phyloP scores from a whole-genome alignment of 2,888 invertebrate genomes.

The Resseliella maxima region DNA sequence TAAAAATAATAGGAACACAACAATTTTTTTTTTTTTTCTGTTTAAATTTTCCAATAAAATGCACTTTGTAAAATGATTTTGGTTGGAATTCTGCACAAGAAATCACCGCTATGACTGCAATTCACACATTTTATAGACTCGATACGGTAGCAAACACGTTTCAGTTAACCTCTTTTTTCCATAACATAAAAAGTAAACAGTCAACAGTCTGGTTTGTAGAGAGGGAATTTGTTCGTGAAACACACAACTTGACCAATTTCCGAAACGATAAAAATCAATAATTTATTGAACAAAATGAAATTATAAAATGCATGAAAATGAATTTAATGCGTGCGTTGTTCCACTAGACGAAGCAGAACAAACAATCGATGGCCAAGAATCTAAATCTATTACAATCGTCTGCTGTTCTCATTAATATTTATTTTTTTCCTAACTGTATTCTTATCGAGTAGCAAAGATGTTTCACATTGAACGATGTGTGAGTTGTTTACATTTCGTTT shows the following conservation, averaged over 20 bases:
- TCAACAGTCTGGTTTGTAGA: too few species aligned
- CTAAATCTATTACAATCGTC: not conserved
- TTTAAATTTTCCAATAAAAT: not conserved
- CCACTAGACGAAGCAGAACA: not conserved
- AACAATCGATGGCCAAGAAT: not conserved
- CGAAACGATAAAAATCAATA: not conserved
- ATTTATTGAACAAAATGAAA: not conserved
- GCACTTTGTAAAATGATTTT: too few species aligned
- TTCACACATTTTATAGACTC: not conserved
- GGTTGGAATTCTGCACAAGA: too few species aligned
- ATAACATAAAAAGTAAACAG: too few species aligned
- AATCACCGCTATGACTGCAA: too few species aligned
- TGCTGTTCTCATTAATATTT: not conserved
- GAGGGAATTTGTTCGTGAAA: not conserved
- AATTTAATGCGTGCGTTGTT: too few species aligned
- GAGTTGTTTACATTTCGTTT: constrained; percentile 29
- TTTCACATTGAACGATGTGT: not conserved
- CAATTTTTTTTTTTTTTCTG: not conserved
- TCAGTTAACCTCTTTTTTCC: not conserved
- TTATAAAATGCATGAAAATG: too few species aligned
- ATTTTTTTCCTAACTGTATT: too few species aligned
- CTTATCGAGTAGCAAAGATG: not conserved
- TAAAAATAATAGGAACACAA: too few species aligned
- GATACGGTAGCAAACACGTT: not conserved
- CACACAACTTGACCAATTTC: not conserved